Base-by-base conservation (phyloP, 2,888 invertebrate species). In the Chloroclystis v-ata region DNA sequence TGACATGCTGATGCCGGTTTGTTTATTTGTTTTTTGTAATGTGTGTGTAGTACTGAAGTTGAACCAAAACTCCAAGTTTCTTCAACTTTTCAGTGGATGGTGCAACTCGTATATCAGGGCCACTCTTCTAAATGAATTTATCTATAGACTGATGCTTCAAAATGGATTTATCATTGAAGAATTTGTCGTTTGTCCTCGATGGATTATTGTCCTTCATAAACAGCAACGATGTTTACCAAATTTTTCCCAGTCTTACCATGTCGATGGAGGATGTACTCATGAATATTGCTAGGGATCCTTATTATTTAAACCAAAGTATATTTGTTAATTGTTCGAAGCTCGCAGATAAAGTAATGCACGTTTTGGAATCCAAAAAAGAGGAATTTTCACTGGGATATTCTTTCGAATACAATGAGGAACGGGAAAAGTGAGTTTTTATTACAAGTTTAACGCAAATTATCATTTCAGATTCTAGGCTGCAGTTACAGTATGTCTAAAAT, bases 161-260 rank as follows among this genome's bases (percentile, higher is more conserved):
- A 20, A 20, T 20, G 2, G 20, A 20, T 20, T 20, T 2, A 20
- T n/a, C n/a, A n/a, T n/a, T n/a, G n/a, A 20, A 20, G 5, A 20
- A 20, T 4, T 4, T 20, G 3, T 4, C 20, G 5, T 20, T 20
- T 20, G 47, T 0, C 56, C 59, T 13, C 61, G 60, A 37, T 40
- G 71, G 0, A 28, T 54, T 2, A 52, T 53, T 37, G 52, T 65
- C 11, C 29, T 73, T 66, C 48, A 47, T 76, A 2, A 44, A 52
- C 12, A 62, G 57, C 37, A 24, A 46, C 3, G 46, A 50, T 0
- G 52, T 20, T 0, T 60, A 67, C 20, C 2, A 67, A 4, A 43
- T 46, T 32, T 69, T 74, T 20, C 58, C 60, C 0, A 42, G 47
- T 3, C 42, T 61, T 11, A 43, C 63, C 0, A 43, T 46, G 1